phyloP scores from a whole-genome alignment of 2,888 invertebrate species.

The Elegia similella region DNA sequence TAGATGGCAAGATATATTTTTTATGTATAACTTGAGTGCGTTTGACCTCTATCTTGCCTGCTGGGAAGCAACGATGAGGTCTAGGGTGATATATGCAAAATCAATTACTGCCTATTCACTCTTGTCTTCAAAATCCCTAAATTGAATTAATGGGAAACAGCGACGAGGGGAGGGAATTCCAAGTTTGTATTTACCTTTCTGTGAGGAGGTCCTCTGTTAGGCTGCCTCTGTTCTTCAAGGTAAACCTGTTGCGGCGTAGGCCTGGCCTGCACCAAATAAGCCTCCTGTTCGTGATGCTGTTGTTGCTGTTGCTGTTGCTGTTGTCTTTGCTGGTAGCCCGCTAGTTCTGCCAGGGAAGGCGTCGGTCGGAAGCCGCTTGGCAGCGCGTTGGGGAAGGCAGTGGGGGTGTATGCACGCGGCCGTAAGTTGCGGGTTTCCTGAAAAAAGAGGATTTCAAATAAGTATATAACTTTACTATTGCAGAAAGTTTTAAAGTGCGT shows the following conservation, averaged over 20 bases:
- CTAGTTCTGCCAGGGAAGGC: constrained; percentile 69
- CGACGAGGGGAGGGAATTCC: too few relatives aligned
- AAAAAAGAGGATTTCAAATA: background rate
- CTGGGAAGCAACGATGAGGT: too few relatives aligned
- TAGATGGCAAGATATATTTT: too few relatives aligned
- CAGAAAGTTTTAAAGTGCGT: too few relatives aligned
- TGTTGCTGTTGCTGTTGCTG: constrained; percentile 39
- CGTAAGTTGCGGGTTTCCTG: constrained; percentile 75
- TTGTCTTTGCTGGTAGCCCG: constrained; percentile 64
- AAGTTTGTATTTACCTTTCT: constrained; percentile 60
- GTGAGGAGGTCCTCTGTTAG: constrained; percentile 53
- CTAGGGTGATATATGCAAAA: too few relatives aligned
- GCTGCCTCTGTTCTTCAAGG: constrained; percentile 87
- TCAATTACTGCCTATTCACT: too few relatives aligned
- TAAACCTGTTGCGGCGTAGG: constrained; percentile 53
- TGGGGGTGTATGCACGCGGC: constrained; percentile 70
- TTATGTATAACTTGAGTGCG: too few relatives aligned
- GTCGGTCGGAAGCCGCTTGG: constrained; percentile 72
- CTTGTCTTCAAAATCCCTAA: too few relatives aligned
- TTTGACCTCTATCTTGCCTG: too few relatives aligned
- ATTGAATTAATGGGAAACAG: too few relatives aligned
- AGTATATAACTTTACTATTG: background rate
- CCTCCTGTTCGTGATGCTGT: constrained; percentile 32
- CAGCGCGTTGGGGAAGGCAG: constrained; percentile 57
- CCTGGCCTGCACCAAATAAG: constrained; percentile 45